A percentile compares a stretch with the other conserved stretches of the same genome.
Evolutionary conservation across 2,888 invertebrate genomes (phyloP).

Genomic region (Nemotelus nigrinus): DNA sequence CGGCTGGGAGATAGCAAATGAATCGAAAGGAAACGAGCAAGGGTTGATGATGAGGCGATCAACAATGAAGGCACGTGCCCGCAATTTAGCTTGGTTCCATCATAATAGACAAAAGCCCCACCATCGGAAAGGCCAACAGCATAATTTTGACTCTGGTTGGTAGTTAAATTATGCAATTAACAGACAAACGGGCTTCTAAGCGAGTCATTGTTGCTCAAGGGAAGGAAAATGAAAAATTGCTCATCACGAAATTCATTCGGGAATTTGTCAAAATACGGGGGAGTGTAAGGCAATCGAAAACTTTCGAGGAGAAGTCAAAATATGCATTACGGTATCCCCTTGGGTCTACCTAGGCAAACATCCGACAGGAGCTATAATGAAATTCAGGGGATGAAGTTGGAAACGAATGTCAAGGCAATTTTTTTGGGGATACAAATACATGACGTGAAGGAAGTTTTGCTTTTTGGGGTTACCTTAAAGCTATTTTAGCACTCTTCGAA

Average conservation of each 20-base stretch:
- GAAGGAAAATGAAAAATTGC: constrained; percentile 12
- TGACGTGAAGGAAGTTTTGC: too few species aligned
- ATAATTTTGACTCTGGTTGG: constrained; percentile 17
- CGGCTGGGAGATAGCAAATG: constrained; percentile 4
- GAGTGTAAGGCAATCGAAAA: background rate
- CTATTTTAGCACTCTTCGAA: too few species aligned
- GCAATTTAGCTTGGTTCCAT: constrained; percentile 57
- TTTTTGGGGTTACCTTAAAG: too few species aligned
- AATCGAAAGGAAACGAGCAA: background rate
- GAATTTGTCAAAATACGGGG: constrained; percentile 7
- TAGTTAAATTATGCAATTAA: constrained; percentile 51
- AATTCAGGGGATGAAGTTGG: background rate
- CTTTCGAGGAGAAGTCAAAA: background rate
- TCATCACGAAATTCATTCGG: background rate
- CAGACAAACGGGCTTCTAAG: constrained; percentile 4
- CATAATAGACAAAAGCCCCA: background rate
- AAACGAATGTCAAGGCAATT: background rate
- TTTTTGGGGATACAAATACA: too few species aligned
- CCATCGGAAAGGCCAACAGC: constrained; percentile 18
- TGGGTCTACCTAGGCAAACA: background rate
- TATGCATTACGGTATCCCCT: background rate
- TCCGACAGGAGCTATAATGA: background rate
- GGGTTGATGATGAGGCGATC: constrained; percentile 13
- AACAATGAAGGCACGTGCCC: constrained; percentile 64
- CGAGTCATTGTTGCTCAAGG: background rate